phyloP scores from a whole-genome alignment of 2,797 vertebrate genomes.

The Oreonectes daqikongensis region DNA sequence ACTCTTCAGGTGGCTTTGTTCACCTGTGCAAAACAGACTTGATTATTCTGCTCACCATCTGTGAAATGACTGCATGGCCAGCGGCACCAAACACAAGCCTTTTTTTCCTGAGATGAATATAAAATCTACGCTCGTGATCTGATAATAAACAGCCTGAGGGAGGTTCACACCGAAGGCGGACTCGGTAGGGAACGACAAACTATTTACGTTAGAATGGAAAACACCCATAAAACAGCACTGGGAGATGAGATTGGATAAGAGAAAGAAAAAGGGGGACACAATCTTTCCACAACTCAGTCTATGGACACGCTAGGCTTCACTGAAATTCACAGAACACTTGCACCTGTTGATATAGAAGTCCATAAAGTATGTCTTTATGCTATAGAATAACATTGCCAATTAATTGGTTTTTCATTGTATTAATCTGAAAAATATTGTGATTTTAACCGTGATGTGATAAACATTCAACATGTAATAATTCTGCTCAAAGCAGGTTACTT shows the following conservation, averaged over 20 bases:
- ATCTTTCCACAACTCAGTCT: not conserved
- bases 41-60: slow-evolving; percentile 36
- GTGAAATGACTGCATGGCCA: slow-evolving; percentile 24
- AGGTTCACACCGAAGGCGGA: not conserved
- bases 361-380: not conserved
- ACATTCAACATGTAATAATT: not conserved
- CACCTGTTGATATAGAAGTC: not conserved
- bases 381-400: too few relatives aligned
- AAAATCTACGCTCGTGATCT: not conserved
- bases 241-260: slow-evolving; percentile 4
- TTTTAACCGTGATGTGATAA: not conserved
- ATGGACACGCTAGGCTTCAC: not conserved
- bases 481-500: not conserved
- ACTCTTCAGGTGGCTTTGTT: slow-evolving; percentile 2
- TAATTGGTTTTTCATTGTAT: too few relatives aligned
- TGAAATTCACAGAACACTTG: not conserved
- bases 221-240: not conserved
- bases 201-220: slow-evolving; percentile 34
- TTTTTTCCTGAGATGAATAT: slow-evolving; percentile 2
- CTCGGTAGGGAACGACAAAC: slow-evolving; percentile 16
- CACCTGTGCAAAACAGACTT: slow-evolving; percentile 1
- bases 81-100: not conserved
- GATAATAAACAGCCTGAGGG: slow-evolving; percentile 26
- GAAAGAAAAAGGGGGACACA: too few relatives aligned
- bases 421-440: too few relatives aligned